Base-by-base conservation (phyloP, 2,888 invertebrate genomes). In the Leptopilina drosophilae region DNA sequence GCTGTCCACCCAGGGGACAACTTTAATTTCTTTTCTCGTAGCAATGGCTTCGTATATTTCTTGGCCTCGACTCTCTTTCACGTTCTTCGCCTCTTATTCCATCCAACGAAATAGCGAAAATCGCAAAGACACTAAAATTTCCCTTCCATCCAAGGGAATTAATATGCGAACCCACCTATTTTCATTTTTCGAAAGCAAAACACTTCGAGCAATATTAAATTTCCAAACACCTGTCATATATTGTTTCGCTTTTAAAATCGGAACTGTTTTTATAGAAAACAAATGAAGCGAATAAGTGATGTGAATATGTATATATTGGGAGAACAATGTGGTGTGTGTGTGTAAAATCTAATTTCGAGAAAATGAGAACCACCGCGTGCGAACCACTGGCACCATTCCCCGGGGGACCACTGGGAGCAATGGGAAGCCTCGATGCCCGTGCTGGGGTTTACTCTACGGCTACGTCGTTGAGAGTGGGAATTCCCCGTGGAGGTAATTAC, bases 401-500 rank as follows among this genome's bases (percentile, higher is more conserved):
- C 85, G 88, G 89, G 88, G 89, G 89, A 85, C 85, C 89, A 83
- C 90, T 88, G 88, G 89, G 88, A 89, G 89, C 89, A 89, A 87
- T 88, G 89, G 89, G 89, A 89, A 89, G 89, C 88, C 88, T 89
- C 89, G 87, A 87, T 88, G 85, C 89, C 84, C 88, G 87, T 87
- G 87, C 85, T 87, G 85, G 88, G 88, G 89, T 88, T 89, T 89
- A 85, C 87, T 85, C 86, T 80, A 83, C 82, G 83, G 85, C 83
- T 83, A 85, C 83, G 83, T 81, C 85, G 85, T 83, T 84, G 86
- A 84, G 86, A 86, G 87, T 87, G 85, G 64, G 3, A 49, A 79
- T 81, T 90, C 90, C 90, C 90, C 86, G 88, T 90, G 90, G 90
- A 90, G 90, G 90, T 90, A 90, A 90, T 90, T 90, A 90, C 90